Base-by-base conservation (phyloP, 2,113 vertebrate genomes). In the Holacanthus passer region DNA sequence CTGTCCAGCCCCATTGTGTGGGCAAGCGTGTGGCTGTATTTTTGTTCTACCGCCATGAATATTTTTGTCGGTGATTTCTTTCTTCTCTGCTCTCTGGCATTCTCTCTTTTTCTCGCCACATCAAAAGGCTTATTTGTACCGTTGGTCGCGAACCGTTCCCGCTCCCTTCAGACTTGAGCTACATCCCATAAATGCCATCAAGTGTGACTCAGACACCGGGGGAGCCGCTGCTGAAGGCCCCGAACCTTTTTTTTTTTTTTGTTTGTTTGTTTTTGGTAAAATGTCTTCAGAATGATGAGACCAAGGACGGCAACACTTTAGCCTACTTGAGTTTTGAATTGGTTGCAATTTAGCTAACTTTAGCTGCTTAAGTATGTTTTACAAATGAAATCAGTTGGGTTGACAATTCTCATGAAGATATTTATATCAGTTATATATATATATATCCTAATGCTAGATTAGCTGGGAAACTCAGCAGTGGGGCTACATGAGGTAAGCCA, bases 141-240 rank as follows among this genome's bases (percentile, higher is more conserved):
- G 24, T 86, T 69, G 55, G 35, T 78, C 72, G 47, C 77, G 39
- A 79, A 66, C 86, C 52, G 45, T 66, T 77, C 22, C 63, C 35
- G 77, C 72, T 88, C 90, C 87, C 80, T 74, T 75, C 72, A 84
- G 83, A 87, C 80, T 77, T 86, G 56, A 81, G 79, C 77, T 77
- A 63, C 76, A 85, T 81, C 84, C 74, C 73, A 69, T 69, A 83
- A 89, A 89, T 82, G 87, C 72, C 64, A 80, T 80, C 52, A 19
- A 24, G 53, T 68, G 72, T 87, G 85, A 89, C 79, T 90, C 85
- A 89, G 85, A 79, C 76, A 64, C 66, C 7, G 3, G 55, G 59
- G 31, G 76, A 73, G 74, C 48, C 29, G 19, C 66, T 70, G 39
- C 70, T 64, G 50, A 80, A 77, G 43, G 20, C 72, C 66, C 39